These are phyloP conservation scores for Melopsittacus undulatus DNA, from an alignment of 2,797 vertebrate species.

Conservation along the genomic window DNA sequence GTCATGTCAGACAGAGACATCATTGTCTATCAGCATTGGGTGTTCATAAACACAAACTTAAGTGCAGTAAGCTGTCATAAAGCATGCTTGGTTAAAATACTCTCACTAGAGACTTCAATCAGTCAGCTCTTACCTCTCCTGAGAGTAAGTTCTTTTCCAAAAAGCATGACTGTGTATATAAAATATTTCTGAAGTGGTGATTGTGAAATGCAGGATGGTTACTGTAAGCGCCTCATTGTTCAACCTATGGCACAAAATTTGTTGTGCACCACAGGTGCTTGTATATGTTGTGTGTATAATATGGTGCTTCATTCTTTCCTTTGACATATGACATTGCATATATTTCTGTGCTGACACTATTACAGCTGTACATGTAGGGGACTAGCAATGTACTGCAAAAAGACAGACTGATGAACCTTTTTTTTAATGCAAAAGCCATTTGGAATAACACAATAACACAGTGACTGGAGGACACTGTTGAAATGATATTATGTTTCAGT, in stretches of 20 bases:
- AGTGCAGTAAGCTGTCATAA: not conserved
- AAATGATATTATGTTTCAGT: not conserved
- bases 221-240: slow-evolving; percentile 15
- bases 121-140: slow-evolving; percentile 1
- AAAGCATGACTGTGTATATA: not conserved
- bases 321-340: not conserved
- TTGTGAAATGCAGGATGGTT: slow-evolving; percentile 1
- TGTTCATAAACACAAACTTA: not conserved
- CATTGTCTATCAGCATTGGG: not conserved
- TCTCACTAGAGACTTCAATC: not conserved
- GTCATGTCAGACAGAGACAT: not conserved
- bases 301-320: not conserved
- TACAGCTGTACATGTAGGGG: not conserved
- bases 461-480: not conserved
- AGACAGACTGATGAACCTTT: not conserved
- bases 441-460: not conserved
- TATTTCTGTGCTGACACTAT: not conserved
- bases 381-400: not conserved
- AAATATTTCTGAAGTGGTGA: slow-evolving; percentile 2
- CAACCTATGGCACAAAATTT: slow-evolving; percentile 8
- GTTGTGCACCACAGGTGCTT: not conserved
- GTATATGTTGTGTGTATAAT: not conserved
- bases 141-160: not conserved
- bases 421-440: not conserved
- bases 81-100: not conserved